Evolutionary conservation across 2,888 invertebrate species (phyloP).

Genomic region (Heliconius ismenius): DNA sequence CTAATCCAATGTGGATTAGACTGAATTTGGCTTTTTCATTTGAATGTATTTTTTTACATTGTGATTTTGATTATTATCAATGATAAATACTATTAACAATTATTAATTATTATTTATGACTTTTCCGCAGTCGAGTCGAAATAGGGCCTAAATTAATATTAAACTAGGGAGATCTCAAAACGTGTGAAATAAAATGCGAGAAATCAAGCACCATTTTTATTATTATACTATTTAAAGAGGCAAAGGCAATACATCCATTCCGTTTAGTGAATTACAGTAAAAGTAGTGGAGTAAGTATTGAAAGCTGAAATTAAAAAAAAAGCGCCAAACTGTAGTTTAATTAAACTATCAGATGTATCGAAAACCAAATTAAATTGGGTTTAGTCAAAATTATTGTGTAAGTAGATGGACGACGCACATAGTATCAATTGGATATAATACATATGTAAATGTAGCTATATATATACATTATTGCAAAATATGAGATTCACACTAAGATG

Average conservation of each 20-base stretch:
- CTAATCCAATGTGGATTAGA: background rate
- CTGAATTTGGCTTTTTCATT: background rate
- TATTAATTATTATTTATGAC: background rate
- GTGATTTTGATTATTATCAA: background rate
- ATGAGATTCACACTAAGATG: background rate
- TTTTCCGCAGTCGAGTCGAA: background rate
- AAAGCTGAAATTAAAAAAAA: background rate
- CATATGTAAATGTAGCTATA: slow-evolving; percentile 15
- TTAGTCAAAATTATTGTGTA: slow-evolving; percentile 26
- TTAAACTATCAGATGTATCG: slow-evolving; percentile 3
- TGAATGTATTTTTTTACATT: background rate
- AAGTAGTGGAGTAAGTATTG: slow-evolving; percentile 2
- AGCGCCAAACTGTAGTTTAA: slow-evolving; percentile 10
- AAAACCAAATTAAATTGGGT: slow-evolving; percentile 31
- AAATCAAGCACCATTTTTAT: slow-evolving; percentile 42
- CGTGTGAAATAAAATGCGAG: background rate
- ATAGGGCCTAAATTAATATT: slow-evolving; percentile 13
- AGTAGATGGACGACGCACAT: slow-evolving; percentile 27
- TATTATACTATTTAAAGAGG: slow-evolving; percentile 37
- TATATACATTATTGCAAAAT: slow-evolving; percentile 19
- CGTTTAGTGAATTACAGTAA: slow-evolving; percentile 11
- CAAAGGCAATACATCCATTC: slow-evolving; percentile 10
- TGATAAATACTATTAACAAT: background rate
- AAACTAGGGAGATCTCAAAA: background rate
- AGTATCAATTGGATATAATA: slow-evolving; percentile 12